Percentiles rank a stretch among this genome's conserved stretches.
phyloP scores from a whole-genome alignment of 2,113 vertebrate species.

The Isurus oxyrinchus region DNA sequence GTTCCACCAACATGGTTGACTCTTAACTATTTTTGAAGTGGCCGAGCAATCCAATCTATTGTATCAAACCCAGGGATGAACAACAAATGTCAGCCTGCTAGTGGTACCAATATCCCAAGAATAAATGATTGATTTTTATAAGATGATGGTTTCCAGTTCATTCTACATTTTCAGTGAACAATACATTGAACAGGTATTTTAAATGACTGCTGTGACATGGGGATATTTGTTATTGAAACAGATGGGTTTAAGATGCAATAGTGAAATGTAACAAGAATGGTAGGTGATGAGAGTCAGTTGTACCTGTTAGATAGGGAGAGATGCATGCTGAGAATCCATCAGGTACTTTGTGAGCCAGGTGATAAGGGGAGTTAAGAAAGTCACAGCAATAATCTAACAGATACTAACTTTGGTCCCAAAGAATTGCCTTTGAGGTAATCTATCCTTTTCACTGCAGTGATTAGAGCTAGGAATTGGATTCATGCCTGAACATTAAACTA shows the following conservation, averaged over 20 bases:
- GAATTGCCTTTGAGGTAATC: not conserved
- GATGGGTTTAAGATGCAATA: not conserved
- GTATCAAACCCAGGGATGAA: not conserved
- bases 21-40: not conserved
- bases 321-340: not conserved
- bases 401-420: not conserved
- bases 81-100: not conserved
- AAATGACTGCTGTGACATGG: not conserved
- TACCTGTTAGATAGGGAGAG: not conserved
- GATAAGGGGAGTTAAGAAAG: not conserved
- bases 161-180: not conserved
- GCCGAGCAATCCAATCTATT: not conserved
- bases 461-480: not conserved
- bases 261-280: not conserved
- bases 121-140: not conserved
- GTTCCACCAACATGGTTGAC: not conserved
- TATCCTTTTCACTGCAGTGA: conserved; percentile 7
- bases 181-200: not conserved
- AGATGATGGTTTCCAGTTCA: not conserved
- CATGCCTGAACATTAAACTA: not conserved
- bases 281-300: not conserved
- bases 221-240: not conserved
- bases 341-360: not conserved
- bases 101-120: not conserved
- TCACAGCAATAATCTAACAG: not conserved